phyloP scores from a whole-genome alignment of 1,140 invertebrate genomes.

The Mesaphorura yosii region DNA sequence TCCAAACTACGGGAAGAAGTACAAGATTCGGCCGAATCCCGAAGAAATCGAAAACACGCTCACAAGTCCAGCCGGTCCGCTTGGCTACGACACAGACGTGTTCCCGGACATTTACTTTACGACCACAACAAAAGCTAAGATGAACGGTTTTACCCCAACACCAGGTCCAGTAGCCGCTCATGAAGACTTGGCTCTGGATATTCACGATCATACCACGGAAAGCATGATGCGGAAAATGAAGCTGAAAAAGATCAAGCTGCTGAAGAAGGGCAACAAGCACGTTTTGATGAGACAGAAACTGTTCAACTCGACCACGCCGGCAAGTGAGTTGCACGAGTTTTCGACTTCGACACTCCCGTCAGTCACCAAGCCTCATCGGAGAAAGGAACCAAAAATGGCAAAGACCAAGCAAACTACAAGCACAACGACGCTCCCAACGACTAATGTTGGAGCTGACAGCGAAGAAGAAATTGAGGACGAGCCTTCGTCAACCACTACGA shows the following conservation, averaged over 20 bases:
- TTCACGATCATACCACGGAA: neutral
- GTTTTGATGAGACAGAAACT: neutral
- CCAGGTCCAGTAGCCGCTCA: neutral
- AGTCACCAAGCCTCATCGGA: no score
- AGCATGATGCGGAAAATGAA: conserved; percentile 1
- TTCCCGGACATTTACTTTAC: conserved; percentile 32
- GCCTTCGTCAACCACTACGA: neutral
- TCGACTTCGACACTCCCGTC: conserved; percentile 6
- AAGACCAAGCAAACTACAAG: neutral
- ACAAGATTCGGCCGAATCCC: neutral
- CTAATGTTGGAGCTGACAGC: neutral
- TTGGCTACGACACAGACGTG: conserved; percentile 26
- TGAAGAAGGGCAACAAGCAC: neutral
- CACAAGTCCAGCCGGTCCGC: neutral
- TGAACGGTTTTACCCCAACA: neutral
- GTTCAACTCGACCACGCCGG: neutral
- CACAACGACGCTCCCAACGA: no score
- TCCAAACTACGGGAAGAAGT: conserved; percentile 26
- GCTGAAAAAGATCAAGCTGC: conserved; percentile 13
- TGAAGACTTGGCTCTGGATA: neutral
- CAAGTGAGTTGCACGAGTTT: neutral
- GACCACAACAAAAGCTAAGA: conserved; percentile 20
- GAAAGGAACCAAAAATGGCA: conserved; percentile 4
- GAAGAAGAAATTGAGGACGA: no score
- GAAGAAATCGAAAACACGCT: neutral